A percentile compares a stretch with the other conserved stretches of the same genome.
Evolutionary conservation across 2,797 vertebrate genomes (phyloP).

Genomic region (Molossus molossus): DNA sequence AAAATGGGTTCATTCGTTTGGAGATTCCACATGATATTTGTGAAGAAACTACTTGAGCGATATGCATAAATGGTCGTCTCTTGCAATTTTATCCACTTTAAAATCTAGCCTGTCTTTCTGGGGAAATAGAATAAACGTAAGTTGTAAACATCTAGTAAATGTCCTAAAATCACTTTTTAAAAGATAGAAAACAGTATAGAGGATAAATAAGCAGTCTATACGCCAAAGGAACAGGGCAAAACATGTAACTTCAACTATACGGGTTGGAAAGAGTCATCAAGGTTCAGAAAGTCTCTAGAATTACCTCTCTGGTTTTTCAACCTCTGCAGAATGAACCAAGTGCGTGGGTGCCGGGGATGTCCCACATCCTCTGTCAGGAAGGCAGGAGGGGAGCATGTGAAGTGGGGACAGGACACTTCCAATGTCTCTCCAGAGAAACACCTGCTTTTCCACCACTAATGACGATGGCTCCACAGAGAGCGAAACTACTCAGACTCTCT

Average conservation of each 20-base stretch:
- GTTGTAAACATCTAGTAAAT: slow-evolving; percentile 28
- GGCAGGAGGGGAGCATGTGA: background rate
- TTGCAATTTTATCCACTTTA: background rate
- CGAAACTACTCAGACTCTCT: background rate
- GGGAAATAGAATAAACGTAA: background rate
- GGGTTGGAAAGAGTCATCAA: background rate
- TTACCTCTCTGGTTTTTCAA: background rate
- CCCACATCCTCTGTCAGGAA: accelerated
- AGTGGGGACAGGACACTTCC: background rate
- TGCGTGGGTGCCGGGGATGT: background rate
- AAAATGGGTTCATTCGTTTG: background rate
- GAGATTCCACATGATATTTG: background rate
- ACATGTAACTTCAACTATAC: background rate
- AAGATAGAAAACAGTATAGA: background rate
- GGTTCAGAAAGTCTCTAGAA: background rate
- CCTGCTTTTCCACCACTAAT: background rate
- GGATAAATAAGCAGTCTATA: background rate
- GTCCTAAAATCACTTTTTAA: background rate
- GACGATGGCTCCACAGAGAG: background rate
- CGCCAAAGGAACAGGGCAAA: background rate
- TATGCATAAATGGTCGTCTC: background rate
- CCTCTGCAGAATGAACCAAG: background rate
- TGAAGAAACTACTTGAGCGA: background rate
- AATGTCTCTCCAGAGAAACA: background rate
- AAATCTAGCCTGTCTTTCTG: background rate